These are phyloP conservation scores for Leptodirus hochenwartii DNA, from an alignment of 2,888 invertebrate species.

Conservation along the genomic window DNA sequence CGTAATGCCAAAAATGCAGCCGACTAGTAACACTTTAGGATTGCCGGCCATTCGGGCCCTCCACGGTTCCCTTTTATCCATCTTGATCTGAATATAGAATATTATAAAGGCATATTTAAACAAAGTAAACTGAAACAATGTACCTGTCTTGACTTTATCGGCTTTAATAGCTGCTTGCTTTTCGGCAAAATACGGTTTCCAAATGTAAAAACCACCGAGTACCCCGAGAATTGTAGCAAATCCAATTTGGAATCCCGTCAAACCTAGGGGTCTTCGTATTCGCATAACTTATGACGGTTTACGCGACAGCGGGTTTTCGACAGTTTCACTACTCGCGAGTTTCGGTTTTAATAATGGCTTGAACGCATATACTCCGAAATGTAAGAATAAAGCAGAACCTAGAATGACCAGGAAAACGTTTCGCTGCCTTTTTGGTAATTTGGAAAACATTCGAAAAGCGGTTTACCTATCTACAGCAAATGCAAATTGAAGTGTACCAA, in stretches of 20 bases:
- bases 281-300: conserved; percentile 16
- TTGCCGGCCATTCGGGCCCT: conserved; percentile 15
- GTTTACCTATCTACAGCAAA: too few species aligned
- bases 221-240: conserved; percentile 21
- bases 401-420: too few species aligned
- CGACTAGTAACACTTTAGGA: conserved; percentile 14
- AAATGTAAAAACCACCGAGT: conserved; percentile 24
- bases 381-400: conserved; percentile 15
- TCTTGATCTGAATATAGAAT: conserved; percentile 9
- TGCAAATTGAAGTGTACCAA: too few species aligned
- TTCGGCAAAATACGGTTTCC: conserved; percentile 22
- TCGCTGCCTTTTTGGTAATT: too few species aligned
- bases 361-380: conserved; percentile 14
- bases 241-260: conserved; percentile 20
- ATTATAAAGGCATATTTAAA: not conserved
- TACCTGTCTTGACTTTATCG: conserved; percentile 1
- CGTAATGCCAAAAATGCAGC: conserved; percentile 14
- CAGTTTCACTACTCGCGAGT: conserved; percentile 6
- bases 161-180: conserved; percentile 9
- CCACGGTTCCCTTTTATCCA: conserved; percentile 13
- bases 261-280: conserved; percentile 20
- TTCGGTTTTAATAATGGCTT: conserved; percentile 13
- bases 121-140: not conserved
- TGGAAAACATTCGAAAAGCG: too few species aligned
- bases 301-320: not conserved